A percentile compares a stretch with the other conserved stretches of the same genome.
phyloP scores from a whole-genome alignment of 2,888 invertebrate species.

The Netelia virgata region DNA sequence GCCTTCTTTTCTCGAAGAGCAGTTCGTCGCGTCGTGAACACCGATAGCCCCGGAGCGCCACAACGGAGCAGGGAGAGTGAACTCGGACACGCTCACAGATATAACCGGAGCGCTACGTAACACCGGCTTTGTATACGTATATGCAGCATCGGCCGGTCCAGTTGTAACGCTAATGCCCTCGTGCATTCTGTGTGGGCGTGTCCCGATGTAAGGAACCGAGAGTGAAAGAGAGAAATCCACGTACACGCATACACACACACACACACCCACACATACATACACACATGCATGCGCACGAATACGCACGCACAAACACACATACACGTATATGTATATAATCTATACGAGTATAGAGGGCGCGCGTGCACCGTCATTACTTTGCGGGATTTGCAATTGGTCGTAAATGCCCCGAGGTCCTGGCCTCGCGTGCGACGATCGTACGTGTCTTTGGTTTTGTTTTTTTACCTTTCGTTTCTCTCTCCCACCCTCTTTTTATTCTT shows the following conservation, averaged over 20 bases:
- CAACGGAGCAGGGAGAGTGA: constrained; percentile 45
- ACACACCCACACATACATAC: no score
- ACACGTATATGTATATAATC: not conserved
- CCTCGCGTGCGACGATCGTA: constrained; percentile 70
- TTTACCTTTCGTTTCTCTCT: constrained; percentile 20
- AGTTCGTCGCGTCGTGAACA: constrained; percentile 64
- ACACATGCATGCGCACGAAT: no score
- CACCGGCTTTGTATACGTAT: constrained; percentile 72
- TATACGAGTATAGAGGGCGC: constrained; percentile 50
- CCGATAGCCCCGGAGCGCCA: constrained; percentile 75
- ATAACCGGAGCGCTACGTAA: constrained; percentile 73
- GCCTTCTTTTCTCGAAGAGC: constrained; percentile 62
- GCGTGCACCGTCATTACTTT: constrained; percentile 78
- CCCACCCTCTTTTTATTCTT: constrained; percentile 14
- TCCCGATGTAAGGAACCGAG: constrained; percentile 68
- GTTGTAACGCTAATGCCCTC: constrained; percentile 79
- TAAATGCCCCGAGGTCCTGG: constrained; percentile 69
- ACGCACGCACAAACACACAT: no score
- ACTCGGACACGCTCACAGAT: constrained; percentile 38
- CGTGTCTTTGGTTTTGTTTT: constrained; percentile 63
- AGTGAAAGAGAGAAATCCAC: constrained; percentile 29
- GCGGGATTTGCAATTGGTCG: constrained; percentile 78
- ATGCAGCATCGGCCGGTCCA: constrained; percentile 71
- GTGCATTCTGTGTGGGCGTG: constrained; percentile 79
- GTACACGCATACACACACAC: not conserved